A percentile compares a stretch with the other conserved stretches of the same genome.
phyloP scores from a whole-genome alignment of 2,888 invertebrate genomes.

The Cheilosia variabilis region DNA sequence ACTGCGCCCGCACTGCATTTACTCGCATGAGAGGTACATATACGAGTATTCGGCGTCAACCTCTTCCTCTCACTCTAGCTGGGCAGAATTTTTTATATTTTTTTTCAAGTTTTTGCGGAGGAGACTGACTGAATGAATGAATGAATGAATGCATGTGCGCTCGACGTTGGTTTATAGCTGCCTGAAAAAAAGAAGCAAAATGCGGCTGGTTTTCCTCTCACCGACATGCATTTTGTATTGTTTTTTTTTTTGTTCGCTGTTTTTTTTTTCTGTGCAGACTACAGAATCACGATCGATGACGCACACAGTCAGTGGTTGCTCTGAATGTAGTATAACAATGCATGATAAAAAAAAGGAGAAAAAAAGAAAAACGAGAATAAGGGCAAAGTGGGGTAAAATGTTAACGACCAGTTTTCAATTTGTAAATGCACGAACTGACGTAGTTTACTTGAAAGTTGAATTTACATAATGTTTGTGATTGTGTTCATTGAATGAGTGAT shows the following conservation, averaged over 20 bases:
- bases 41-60: constrained; percentile 27
- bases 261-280: neutral
- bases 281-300: constrained; percentile 66
- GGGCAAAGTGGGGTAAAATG: constrained; percentile 28
- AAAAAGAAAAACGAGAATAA: neutral
- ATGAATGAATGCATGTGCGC: constrained; percentile 68
- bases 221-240: constrained; percentile 52
- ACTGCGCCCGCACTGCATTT: constrained; percentile 68
- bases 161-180: constrained; percentile 34
- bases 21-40: constrained; percentile 70
- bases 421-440: neutral
- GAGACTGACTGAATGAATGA: constrained; percentile 56
- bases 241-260: constrained; percentile 16
- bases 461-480: neutral
- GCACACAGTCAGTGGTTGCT: constrained; percentile 65
- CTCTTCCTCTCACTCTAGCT: constrained; percentile 33
- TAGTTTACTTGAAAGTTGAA: neutral
- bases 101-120: constrained; percentile 40
- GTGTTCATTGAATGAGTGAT: neutral
- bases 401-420: constrained; percentile 18
- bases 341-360: neutral
- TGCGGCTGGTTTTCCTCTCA: constrained; percentile 37
- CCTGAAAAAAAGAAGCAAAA: constrained; percentile 14
- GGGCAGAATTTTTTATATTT: neutral
- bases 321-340: constrained; percentile 42